Evolutionary conservation across 2,888 invertebrate species (phyloP).

Genomic region (Icerya purchasi): DNA sequence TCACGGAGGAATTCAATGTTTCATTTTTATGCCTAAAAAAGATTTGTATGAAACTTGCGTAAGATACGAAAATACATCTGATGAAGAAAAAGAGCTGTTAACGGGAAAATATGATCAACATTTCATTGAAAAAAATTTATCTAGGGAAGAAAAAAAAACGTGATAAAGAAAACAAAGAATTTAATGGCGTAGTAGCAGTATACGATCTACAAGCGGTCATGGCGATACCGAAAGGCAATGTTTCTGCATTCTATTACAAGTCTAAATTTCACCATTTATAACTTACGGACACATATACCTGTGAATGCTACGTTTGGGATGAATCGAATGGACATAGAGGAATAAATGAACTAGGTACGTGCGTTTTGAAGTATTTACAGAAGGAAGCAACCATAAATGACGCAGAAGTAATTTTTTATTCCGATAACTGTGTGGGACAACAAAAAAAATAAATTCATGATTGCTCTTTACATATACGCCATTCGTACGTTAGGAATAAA

Average conservation of each 20-base stretch:
- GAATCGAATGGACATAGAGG: slow-evolving; percentile 17
- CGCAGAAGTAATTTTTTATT: slow-evolving; percentile 15
- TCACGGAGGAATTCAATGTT: neutral
- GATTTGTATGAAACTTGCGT: neutral
- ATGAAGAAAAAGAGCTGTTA: neutral
- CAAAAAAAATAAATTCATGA: slow-evolving; percentile 17
- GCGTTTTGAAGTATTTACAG: slow-evolving; percentile 15
- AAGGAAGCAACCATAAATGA: neutral
- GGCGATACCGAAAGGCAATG: slow-evolving; percentile 5
- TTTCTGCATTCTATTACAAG: slow-evolving; percentile 8
- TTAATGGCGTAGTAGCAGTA: neutral
- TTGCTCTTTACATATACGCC: slow-evolving; percentile 17
- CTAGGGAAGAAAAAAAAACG: slow-evolving; percentile 2
- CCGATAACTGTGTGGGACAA: slow-evolving; percentile 18
- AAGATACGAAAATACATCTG: neutral
- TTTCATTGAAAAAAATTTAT: slow-evolving; percentile 1
- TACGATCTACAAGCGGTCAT: slow-evolving; percentile 3
- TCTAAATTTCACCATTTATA: slow-evolving; percentile 4
- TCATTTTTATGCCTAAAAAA: neutral
- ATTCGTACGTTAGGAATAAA: slow-evolving; percentile 13
- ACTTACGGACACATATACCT: slow-evolving; percentile 1
- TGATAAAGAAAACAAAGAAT: neutral
- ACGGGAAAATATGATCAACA: slow-evolving; percentile 2
- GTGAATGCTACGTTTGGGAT: slow-evolving; percentile 19
- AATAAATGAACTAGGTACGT: slow-evolving; percentile 19